A percentile compares a stretch with the other conserved stretches of the same genome.
Evolutionary conservation across 2,888 invertebrate genomes (phyloP).

Genomic region (Hypsopygia costalis): DNA sequence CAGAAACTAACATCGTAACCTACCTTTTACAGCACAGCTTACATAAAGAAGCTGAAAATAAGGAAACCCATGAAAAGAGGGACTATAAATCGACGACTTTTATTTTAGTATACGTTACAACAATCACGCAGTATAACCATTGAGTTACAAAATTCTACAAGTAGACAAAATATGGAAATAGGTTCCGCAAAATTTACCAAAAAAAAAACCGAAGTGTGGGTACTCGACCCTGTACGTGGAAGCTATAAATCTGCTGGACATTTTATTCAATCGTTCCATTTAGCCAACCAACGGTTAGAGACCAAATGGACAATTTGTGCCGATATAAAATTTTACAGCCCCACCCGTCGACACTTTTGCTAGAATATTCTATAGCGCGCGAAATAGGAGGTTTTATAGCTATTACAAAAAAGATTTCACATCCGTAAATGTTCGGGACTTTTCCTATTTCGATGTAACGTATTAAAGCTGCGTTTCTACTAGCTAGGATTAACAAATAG

Average conservation of each 20-base stretch:
- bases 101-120: too few species aligned
- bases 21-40: too few species aligned
- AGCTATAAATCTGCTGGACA: constrained; percentile 19
- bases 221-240: background rate
- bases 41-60: too few species aligned
- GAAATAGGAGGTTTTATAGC: constrained; percentile 22
- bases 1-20: too few species aligned
- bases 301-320: constrained; percentile 38
- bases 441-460: background rate
- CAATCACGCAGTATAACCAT: too few species aligned
- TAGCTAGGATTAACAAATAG: too few species aligned
- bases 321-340: constrained; percentile 39
- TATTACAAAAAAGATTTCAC: constrained; percentile 20
- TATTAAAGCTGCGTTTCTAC: background rate
- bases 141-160: too few species aligned
- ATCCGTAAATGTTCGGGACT: background rate
- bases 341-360: constrained; percentile 29
- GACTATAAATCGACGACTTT: too few species aligned
- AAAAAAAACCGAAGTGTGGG: too few species aligned
- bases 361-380: constrained; percentile 27
- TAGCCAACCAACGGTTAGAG: constrained; percentile 24
- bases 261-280: constrained; percentile 36
- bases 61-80: too few species aligned
- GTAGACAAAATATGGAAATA: too few species aligned
- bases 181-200: too few species aligned